These are phyloP conservation scores for Enteromius viviparus DNA, from an alignment of 2,797 vertebrate species.

Conservation along the genomic window DNA sequence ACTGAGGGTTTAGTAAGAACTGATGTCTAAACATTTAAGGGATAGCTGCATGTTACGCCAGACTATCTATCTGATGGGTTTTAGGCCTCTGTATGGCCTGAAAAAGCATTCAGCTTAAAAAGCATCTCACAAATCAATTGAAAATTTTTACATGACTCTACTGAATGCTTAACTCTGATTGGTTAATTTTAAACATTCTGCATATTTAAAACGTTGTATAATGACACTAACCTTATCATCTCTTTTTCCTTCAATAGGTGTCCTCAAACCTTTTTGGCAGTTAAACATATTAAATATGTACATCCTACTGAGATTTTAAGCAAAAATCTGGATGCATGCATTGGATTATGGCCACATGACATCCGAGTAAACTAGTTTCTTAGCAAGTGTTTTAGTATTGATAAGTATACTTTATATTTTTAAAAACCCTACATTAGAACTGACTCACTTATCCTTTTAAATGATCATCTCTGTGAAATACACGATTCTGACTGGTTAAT, in stretches of 20 bases:
- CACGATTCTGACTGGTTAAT: background rate
- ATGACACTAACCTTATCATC: background rate
- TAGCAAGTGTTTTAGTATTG: background rate
- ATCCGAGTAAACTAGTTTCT: background rate
- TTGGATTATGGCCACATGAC: background rate
- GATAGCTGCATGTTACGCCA: constrained; percentile 43
- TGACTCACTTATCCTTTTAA: background rate
- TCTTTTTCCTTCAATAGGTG: background rate
- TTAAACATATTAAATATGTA: background rate
- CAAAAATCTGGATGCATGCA: background rate
- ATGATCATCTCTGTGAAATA: background rate
- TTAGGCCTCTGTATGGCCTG: background rate
- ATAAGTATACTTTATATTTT: background rate
- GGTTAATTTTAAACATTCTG: background rate
- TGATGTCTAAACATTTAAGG: constrained; percentile 64
- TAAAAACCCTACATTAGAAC: background rate
- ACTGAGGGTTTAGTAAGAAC: constrained; percentile 57
- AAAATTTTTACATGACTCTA: background rate
- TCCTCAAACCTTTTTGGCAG: background rate
- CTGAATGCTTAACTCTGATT: background rate
- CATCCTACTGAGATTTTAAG: background rate
- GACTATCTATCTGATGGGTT: constrained; percentile 23
- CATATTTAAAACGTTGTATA: background rate
- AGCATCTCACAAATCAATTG: background rate
- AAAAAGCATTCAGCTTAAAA: background rate